These are phyloP conservation scores for Cydia fagiglandana DNA, from an alignment of 1,140 invertebrate genomes.

Conservation along the genomic window DNA sequence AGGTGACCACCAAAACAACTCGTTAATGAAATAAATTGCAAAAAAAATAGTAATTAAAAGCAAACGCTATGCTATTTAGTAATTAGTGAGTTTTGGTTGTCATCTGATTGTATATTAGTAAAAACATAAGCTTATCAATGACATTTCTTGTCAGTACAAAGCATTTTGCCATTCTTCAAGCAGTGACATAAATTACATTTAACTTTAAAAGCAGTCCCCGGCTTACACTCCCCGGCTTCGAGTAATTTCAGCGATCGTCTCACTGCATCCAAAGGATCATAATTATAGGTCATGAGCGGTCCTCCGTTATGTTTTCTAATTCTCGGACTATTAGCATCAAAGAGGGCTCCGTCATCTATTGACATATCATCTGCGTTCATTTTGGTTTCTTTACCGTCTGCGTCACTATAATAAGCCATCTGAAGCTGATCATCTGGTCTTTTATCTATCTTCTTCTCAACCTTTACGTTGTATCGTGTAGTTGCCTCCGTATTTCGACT, in stretches of 20 bases:
- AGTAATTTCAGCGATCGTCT: conserved; percentile 38
- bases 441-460: background rate
- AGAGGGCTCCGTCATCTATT: background rate
- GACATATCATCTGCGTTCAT: background rate
- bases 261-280: background rate
- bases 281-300: background rate
- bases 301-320: conserved; percentile 27
- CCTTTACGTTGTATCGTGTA: background rate
- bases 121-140: background rate
- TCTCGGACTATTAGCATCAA: background rate
- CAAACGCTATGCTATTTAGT: too few species aligned
- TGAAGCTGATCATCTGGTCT: background rate
- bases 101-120: too few species aligned
- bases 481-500: background rate
- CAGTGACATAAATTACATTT: conserved; percentile 62
- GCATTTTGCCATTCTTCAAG: conserved; percentile 56
- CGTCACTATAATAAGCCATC: background rate
- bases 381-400: background rate
- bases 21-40: too few species aligned
- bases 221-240: conserved; percentile 45
- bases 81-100: too few species aligned
- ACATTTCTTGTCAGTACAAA: conserved; percentile 56
- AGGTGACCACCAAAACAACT: too few species aligned
- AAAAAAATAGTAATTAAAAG: too few species aligned
- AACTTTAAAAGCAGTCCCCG: conserved; percentile 38